Base-by-base conservation (phyloP, 53 echinoderm and acorn worm genomes). In the Henricia sp. region DNA sequence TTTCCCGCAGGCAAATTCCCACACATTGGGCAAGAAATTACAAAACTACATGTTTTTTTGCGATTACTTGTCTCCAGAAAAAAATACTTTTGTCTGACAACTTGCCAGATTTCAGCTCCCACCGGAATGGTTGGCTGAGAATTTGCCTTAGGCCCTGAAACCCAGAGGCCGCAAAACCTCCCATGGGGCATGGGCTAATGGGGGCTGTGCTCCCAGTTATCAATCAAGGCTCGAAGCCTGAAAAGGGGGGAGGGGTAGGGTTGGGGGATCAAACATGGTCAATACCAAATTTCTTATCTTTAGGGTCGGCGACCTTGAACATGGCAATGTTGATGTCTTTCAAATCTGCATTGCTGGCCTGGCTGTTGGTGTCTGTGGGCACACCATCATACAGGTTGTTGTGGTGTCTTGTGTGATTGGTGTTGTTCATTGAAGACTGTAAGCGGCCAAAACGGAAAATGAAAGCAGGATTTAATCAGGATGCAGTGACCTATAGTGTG, bases 291-390 rank as follows among this genome's bases (percentile, higher is more conserved):
- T 63, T 63, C 13, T 10, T 19, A 33, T 44, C 50, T 17, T 63
- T 80, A 1, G 48, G 48, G 29, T 80, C 46, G 43, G 37, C 40
- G 34, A 80, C 63, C 65, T 80, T 80, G 73, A 80, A 80, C 80
- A 80, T 85, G 65, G 38, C 72, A 68, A 85, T 85, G 74, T 85
- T 85, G 85, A 85, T 74, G 85, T 85, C 72, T 32, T 85, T 85
- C 17, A 73, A 33, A 28, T 73, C 86, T 3, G 35, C 67, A 36
- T 50, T 50, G 19, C 50, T 50, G 33, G 67, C 40, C 2, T 24
- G 4, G 46, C 46, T 70, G 70, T 46, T 34, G 3, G 29, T 62
- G 46, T 66, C 53, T 0, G 46, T 65, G 29, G 70, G 70, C 9
- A 86, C 86, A 0, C 75, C 65, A 68, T 50, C 43, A 55, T 86